Conservation (phyloP, 2,797 vertebrate species). For the Spinibarbus caldwelli region DNA sequence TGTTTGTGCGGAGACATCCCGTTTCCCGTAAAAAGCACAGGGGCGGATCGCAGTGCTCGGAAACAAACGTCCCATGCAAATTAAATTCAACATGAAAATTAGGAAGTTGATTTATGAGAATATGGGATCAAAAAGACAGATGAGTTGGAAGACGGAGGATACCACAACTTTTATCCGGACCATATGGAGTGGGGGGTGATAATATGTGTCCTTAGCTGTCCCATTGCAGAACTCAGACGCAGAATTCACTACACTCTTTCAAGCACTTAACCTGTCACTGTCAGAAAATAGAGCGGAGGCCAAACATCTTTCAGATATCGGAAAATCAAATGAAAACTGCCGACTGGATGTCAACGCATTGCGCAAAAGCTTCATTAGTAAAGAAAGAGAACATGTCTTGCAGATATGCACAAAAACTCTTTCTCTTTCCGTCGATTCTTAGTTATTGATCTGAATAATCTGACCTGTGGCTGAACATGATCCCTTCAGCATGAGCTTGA, state of each 20-base stretch:
- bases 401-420: background rate
- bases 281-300: slow-evolving; percentile 51
- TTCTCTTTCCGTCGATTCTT: slow-evolving; percentile 2
- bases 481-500: slow-evolving; percentile 11
- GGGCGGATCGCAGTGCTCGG: slow-evolving; percentile 65
- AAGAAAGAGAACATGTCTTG: background rate
- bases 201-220: slow-evolving; percentile 25
- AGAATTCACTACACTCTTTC: slow-evolving; percentile 49
- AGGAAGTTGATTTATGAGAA: slow-evolving; percentile 77
- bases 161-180: slow-evolving; percentile 76
- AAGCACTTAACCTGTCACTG: slow-evolving; percentile 59
- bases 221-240: slow-evolving; percentile 60
- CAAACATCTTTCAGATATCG: slow-evolving; percentile 34
- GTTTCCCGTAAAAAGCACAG: slow-evolving; percentile 76
- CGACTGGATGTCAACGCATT: slow-evolving; percentile 42
- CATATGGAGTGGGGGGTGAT: slow-evolving; percentile 65
- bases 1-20: slow-evolving; percentile 65
- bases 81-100: slow-evolving; percentile 77
- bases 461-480: slow-evolving; percentile 12
- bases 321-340: slow-evolving; percentile 16
- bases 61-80: slow-evolving; percentile 67
- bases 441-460: slow-evolving; percentile 35
- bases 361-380: background rate
- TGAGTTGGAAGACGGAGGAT: slow-evolving; percentile 70
- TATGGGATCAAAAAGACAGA: slow-evolving; percentile 76